These are phyloP conservation scores for Mus spicilegus DNA, from an alignment of 2,113 vertebrate genomes.

Conservation along the genomic window DNA sequence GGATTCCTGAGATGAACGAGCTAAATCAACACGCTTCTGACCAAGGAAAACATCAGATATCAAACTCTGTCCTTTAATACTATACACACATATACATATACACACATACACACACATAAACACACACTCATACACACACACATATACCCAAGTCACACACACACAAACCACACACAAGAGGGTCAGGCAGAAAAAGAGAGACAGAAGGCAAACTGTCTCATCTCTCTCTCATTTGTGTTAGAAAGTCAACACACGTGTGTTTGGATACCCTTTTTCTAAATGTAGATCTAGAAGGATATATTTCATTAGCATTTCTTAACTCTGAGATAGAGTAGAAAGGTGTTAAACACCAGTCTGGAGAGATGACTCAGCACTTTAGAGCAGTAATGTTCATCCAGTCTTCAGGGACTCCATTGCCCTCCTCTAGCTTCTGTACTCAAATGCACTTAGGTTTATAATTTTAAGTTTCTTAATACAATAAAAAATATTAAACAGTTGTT, in stretches of 20 bases:
- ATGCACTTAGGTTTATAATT: too few species aligned
- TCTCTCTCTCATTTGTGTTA: background rate
- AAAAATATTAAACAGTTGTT: background rate
- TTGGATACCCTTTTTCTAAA: background rate
- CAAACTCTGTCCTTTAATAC: background rate
- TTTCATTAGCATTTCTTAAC: background rate
- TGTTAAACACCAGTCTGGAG: background rate
- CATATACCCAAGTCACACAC: background rate
- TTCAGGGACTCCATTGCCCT: background rate
- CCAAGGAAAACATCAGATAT: background rate
- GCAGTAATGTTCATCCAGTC: too few species aligned
- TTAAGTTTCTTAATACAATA: background rate
- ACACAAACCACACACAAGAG: background rate
- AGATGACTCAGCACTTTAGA: background rate
- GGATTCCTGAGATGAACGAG: background rate
- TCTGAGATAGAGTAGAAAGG: constrained; percentile 9
- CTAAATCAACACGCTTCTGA: background rate
- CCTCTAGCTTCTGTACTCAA: background rate
- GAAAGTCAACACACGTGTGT: too few species aligned
- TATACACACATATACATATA: background rate
- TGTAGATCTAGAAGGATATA: background rate
- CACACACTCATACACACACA: background rate
- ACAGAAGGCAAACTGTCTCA: background rate
- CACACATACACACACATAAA: background rate
- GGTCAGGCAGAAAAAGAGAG: background rate